These are phyloP conservation scores for Cancer borealis DNA, from an alignment of 2,888 invertebrate genomes.

Conservation along the genomic window DNA sequence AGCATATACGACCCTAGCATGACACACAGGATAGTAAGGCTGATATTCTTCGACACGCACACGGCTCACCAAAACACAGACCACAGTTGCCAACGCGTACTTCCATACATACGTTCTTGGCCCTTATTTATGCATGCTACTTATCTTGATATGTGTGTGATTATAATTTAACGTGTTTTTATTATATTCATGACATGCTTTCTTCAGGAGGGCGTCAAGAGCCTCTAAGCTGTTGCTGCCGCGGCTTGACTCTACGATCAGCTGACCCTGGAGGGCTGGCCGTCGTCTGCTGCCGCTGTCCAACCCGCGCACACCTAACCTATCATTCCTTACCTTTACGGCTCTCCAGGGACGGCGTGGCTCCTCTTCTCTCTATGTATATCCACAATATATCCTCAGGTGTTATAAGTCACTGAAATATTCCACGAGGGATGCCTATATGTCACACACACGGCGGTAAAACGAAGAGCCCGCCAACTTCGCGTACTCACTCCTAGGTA, in stretches of 20 bases:
- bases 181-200: not conserved
- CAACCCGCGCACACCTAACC: not conserved
- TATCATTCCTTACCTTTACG: not conserved
- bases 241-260: slow-evolving; percentile 11
- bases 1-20: not conserved
- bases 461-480: too few relatives aligned
- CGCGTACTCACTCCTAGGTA: not conserved
- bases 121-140: not conserved
- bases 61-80: not conserved
- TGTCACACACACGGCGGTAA: not conserved
- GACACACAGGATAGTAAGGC: not conserved
- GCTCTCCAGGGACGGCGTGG: not conserved
- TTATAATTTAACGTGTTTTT: not conserved
- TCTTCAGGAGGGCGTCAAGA: not conserved
- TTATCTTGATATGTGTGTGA: too few relatives aligned
- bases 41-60: not conserved
- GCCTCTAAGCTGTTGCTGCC: not conserved
- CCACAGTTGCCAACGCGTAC: not conserved
- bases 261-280: not conserved
- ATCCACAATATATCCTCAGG: not conserved
- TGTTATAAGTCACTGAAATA: not conserved
- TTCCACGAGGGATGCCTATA: not conserved
- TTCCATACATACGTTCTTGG: not conserved
- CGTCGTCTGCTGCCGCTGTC: slow-evolving; percentile 21
- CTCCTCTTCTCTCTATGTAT: not conserved